Conservation (phyloP, 2,113 vertebrate genomes). For the Nannobrachium achirus region DNA sequence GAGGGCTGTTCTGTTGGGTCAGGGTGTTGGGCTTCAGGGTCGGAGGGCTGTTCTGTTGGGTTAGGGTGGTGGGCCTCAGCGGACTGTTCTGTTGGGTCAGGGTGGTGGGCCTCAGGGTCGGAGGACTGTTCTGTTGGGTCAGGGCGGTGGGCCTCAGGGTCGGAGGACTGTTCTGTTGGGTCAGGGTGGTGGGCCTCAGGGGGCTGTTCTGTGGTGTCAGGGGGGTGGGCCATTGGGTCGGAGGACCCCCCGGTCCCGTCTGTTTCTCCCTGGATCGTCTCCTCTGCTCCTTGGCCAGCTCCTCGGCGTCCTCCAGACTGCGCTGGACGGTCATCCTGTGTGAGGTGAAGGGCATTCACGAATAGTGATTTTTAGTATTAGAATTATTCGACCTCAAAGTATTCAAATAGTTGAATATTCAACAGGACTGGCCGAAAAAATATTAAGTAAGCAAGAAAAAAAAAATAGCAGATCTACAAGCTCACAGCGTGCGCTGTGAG, state of each 20-base stretch:
- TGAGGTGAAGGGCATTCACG: background rate
- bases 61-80: background rate
- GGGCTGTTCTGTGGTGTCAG: no score
- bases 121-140: no score
- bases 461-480: background rate
- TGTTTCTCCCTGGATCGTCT: conserved; percentile 75
- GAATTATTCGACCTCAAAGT: no score
- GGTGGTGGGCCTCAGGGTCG: no score
- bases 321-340: conserved; percentile 85
- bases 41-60: conserved; percentile 11
- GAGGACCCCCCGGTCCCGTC: conserved; percentile 29
- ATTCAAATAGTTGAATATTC: no score
- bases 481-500: background rate
- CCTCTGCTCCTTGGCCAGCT: conserved; percentile 80
- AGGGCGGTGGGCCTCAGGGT: no score
- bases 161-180: no score
- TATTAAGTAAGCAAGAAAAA: no score
- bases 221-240: conserved; percentile 8
- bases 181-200: no score
- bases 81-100: conserved; percentile 4
- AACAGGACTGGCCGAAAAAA: no score
- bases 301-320: conserved; percentile 87
- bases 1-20: conserved; percentile 15
- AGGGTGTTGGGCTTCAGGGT: background rate
- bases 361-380: no score